Evolutionary conservation across 2,113 vertebrate species (phyloP), one percentile per base, ranked within the genome.

Genomic region (Heliornis fulica): DNA sequence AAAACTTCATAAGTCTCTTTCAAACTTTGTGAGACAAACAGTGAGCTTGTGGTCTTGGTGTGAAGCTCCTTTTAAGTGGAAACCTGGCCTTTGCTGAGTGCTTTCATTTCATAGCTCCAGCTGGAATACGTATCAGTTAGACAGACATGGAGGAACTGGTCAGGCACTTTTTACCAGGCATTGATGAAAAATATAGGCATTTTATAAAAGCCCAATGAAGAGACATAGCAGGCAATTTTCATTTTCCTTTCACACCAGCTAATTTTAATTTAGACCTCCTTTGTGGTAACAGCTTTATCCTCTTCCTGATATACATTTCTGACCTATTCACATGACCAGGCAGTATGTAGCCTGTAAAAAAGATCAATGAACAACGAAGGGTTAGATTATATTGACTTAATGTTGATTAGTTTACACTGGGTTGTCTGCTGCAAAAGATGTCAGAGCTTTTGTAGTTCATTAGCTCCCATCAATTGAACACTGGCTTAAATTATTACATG

Each of bases 401-500:
- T 96, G 93, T 94, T 95, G 93, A 94, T 96, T 95, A 96, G 88
- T 96, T 96, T 96, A 95, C 94, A 93, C 70, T 89, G 65, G 72
- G 57, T 84, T 90, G 72, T 94, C 69, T 51, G 91, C 92, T 92
- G 80, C 85, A 94, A 83, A 96, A 91, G 92, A 89, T 96, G 92
- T 96, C 84, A 89, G 69, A 95, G 92, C 56, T 95, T 97, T 95
- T 96, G 95, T 95, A 96, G 90, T 95, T 96, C 95, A 96, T 97
- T 96, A 97, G 96, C 90, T 93, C 68, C 50, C 83, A 96, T 97
- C 95, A 96, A 89, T 38, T 93, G 95, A 95, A 95, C 94, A 88
- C 29, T 77, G 71, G 26, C 75, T 95, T 95, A 96, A 95, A 96
- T 94, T 94, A 95, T 72, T 94, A 87, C 79, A 90, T 19, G 76